Conservation (phyloP, 2,797 vertebrate species). For the Myotis myotis region DNA sequence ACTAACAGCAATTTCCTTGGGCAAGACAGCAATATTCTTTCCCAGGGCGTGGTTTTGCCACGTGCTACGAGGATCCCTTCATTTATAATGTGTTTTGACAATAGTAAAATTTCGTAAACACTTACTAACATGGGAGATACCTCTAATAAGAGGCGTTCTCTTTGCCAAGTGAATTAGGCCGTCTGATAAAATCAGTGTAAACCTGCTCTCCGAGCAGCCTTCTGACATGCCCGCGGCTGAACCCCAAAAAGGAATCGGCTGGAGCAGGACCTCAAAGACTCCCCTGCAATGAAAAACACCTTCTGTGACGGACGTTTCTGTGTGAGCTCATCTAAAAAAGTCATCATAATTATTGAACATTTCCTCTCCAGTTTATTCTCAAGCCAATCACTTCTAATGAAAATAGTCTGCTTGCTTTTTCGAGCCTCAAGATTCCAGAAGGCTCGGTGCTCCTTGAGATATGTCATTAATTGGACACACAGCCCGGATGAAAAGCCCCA, state of each 20-base stretch:
- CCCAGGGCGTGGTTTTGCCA: not conserved
- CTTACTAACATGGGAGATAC: slow-evolving; percentile 47
- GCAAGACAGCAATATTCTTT: not conserved
- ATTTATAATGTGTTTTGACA: slow-evolving; percentile 65
- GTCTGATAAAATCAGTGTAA: slow-evolving; percentile 73
- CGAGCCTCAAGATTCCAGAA: slow-evolving; percentile 62
- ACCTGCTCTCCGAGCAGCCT: slow-evolving; percentile 41
- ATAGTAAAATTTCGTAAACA: slow-evolving; percentile 70
- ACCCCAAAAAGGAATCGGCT: slow-evolving; percentile 40
- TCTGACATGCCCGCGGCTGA: slow-evolving; percentile 29
- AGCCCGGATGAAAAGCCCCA: slow-evolving; percentile 63
- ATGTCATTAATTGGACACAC: slow-evolving; percentile 66
- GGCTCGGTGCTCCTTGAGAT: slow-evolving; percentile 63
- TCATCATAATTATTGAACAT: slow-evolving; percentile 67
- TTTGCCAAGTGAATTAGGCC: slow-evolving; percentile 64
- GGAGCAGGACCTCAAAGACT: slow-evolving; percentile 59
- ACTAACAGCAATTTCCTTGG: not conserved
- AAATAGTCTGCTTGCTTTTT: slow-evolving; percentile 62
- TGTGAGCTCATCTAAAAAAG: slow-evolving; percentile 59
- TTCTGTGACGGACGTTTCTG: not conserved
- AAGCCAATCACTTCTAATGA: slow-evolving; percentile 62
- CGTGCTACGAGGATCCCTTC: slow-evolving; percentile 15
- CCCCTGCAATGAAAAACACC: slow-evolving; percentile 4
- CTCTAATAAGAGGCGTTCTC: slow-evolving; percentile 50
- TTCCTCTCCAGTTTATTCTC: slow-evolving; percentile 65